Conservation (phyloP, 2,797 vertebrate species). For the Simalia tracyae region DNA sequence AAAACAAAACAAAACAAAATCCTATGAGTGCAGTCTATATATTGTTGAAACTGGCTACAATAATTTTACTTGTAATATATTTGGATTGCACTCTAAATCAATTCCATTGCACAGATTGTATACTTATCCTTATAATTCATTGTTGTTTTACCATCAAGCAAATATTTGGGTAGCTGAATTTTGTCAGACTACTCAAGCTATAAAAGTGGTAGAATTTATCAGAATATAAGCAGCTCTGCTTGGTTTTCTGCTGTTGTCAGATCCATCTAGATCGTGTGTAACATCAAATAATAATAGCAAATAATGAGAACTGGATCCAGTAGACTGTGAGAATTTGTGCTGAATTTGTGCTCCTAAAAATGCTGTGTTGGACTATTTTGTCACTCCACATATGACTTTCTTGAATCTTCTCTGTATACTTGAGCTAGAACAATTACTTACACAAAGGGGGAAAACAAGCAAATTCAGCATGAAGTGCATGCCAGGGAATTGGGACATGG, state of each 20-base stretch:
- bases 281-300: slow-evolving; percentile 13
- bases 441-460: slow-evolving; percentile 60
- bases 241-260: slow-evolving; percentile 14
- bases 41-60: slow-evolving; percentile 19
- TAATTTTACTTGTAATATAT: slow-evolving; percentile 12
- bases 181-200: not conserved
- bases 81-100: slow-evolving; percentile 18
- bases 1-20: slow-evolving; percentile 31
- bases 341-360: slow-evolving; percentile 21
- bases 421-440: slow-evolving; percentile 15
- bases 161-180: slow-evolving; percentile 22
- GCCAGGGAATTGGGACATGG: slow-evolving; percentile 45
- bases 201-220: slow-evolving; percentile 23
- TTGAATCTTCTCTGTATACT: slow-evolving; percentile 43
- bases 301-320: slow-evolving; percentile 31
- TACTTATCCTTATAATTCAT: slow-evolving; percentile 25
- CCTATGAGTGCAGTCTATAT: slow-evolving; percentile 21
- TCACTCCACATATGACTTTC: slow-evolving; percentile 2
- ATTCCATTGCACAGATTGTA: slow-evolving; percentile 27
- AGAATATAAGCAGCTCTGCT: slow-evolving; percentile 16
- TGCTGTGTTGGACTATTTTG: not conserved
- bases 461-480: slow-evolving; percentile 64
- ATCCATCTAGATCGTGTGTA: slow-evolving; percentile 24
- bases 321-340: slow-evolving; percentile 17
- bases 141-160: slow-evolving; percentile 14